phyloP scores from a whole-genome alignment of 2,113 vertebrate genomes.

The Leucoraja erinaceus region DNA sequence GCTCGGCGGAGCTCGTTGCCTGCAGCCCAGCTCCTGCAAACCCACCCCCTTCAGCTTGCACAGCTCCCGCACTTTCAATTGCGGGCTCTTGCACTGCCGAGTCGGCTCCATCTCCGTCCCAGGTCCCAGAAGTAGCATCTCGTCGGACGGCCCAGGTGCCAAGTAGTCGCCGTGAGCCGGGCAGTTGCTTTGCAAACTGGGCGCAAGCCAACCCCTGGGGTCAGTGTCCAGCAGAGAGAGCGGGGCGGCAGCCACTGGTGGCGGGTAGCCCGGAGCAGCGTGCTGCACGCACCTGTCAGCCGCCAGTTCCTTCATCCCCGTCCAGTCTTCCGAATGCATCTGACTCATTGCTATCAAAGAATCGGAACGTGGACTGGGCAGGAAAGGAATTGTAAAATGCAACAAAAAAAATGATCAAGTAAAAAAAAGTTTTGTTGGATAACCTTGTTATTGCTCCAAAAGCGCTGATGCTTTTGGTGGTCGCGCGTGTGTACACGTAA shows the following conservation, averaged over 20 bases:
- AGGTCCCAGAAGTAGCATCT: neutral
- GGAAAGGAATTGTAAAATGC: neutral
- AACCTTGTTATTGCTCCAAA: neutral
- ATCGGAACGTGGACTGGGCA: neutral
- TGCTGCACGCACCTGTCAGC: constrained; percentile 41
- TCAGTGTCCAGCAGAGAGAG: constrained; percentile 67
- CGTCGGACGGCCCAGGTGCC: constrained; percentile 58
- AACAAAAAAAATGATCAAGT: neutral
- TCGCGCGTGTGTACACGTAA: constrained; percentile 43
- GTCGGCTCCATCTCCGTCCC: neutral
- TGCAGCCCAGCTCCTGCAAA: constrained; percentile 47
- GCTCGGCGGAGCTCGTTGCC: constrained; percentile 54
- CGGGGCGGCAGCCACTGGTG: constrained; percentile 54
- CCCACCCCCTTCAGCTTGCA: constrained; percentile 58
- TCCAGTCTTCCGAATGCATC: constrained; percentile 53
- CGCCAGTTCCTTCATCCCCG: constrained; percentile 47
- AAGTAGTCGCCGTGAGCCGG: constrained; percentile 71
- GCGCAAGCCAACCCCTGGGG: constrained; percentile 78
- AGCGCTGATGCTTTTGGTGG: neutral
- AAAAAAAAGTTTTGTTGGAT: neutral
- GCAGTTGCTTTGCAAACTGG: constrained; percentile 65
- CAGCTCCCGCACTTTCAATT: constrained; percentile 58
- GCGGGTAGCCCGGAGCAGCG: constrained; percentile 50
- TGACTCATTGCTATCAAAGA: constrained; percentile 54
- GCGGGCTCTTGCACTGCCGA: neutral